These are phyloP conservation scores for Sterrhoptilus dennistouni DNA, from an alignment of 2,113 vertebrate genomes.

Conservation along the genomic window DNA sequence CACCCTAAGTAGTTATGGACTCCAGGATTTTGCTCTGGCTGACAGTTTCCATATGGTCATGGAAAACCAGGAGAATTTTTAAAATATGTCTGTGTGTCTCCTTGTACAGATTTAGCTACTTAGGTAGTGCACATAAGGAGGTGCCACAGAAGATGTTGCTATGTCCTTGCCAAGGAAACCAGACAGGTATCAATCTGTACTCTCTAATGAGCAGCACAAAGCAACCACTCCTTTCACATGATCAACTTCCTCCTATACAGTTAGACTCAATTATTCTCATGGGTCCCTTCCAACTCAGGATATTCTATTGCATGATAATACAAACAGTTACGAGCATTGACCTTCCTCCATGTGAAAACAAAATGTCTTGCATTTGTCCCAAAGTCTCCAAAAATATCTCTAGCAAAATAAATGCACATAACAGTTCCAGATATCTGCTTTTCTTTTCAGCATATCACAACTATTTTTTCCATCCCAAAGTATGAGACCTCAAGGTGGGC, in stretches of 20 bases:
- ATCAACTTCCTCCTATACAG: not conserved
- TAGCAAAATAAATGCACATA: not conserved
- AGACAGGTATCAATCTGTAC: not conserved
- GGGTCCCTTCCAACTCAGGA: not conserved
- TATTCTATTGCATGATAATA: not conserved
- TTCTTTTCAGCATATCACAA: not conserved
- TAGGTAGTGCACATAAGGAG: not conserved
- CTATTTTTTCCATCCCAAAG: not conserved
- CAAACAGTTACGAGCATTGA: not conserved
- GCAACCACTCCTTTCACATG: not conserved
- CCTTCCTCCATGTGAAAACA: not conserved
- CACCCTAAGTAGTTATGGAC: not conserved
- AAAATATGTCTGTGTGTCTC: not conserved
- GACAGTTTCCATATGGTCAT: not conserved
- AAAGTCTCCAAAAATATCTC: not conserved
- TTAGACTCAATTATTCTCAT: not conserved
- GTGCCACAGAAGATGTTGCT: not conserved
- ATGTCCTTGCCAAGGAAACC: not conserved
- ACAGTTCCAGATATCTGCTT: not conserved
- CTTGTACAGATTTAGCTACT: not conserved
- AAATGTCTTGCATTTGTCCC: not conserved
- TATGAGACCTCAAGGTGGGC: not conserved
- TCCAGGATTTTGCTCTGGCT: not conserved
- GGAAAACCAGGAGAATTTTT: not conserved
- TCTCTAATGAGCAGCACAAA: not conserved